Base-by-base conservation (phyloP, 92 coral and sea anemone genomes). In the Bergia sp. region DNA sequence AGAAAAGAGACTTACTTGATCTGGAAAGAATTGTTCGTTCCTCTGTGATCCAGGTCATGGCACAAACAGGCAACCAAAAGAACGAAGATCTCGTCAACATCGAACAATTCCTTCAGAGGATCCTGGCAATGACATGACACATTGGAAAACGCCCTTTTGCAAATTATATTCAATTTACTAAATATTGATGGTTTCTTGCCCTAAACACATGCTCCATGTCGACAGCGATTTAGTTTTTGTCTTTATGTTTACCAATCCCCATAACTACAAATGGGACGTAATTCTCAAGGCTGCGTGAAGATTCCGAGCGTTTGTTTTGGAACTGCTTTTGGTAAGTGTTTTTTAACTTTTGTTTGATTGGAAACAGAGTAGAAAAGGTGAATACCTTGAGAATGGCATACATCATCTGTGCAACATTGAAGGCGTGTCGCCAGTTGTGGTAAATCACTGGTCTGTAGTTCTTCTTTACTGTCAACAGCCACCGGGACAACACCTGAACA, bases 361-460 rank as follows among this genome's bases (percentile, higher is more conserved):
- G 18, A 61, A 13, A 61, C 5, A 61, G 64, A 55, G 44, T 79
- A 43, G 13, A 55, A 81, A 5, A 4, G 4, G 16, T 3, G 64
- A 47, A 47, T 91, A 97, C 99, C 98, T 97, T 97, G 43, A 97
- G 93, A 37, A 97, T 97, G 7, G 98, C 98, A 90, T 90, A 97
- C 99, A 97, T 95, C 29, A 96, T 97, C 86, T 97, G 99, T 45
- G 98, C 99, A n/a, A 97, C 99, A 81, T 97, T 97, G 80, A 97
- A 97, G n/a, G 99, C 99, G 88, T 97, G 99, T 40, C 99, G 89
- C 99, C 99, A 97, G 91, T 97, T 97, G 80, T 97, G 99, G 86
- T 97, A 97, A 94, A 93, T 97, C 55, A 97, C 99, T 29, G 98
- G 99, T 81, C 99, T 89, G 91, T 97, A 97, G 87, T 97, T 97